Base-by-base conservation (phyloP, 1,140 invertebrate genomes). In the Lasaia peninsularis region DNA sequence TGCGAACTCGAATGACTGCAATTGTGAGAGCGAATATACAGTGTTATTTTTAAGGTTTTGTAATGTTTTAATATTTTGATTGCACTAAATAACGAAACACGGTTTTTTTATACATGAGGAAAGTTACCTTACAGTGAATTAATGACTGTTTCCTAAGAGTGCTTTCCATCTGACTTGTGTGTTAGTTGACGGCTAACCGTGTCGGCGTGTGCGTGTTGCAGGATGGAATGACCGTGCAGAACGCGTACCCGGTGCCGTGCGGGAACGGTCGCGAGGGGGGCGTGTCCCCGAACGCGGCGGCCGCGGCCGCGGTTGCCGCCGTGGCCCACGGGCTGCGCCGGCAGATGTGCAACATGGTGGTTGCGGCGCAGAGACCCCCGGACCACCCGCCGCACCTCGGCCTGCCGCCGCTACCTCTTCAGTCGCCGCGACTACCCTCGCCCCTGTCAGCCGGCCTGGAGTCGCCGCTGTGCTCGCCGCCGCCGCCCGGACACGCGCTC, bases 301-400 rank as follows among this genome's bases (percentile, higher is more conserved):
- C 94, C 60, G 92, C 93, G 48, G 92, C 92, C n/a, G 93, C 93
- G 62, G 93, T 94, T 53, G 93, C 94, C 12, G 93, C 93, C 33
- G 94, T 94, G 60, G 92, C 93, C 31, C 92, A 94, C 86, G 92
- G 92, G 69, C 80, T 89, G 49, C 84, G 86, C 20, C 85, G 86
- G 4, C 88, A 89, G 67, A 88, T 88, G 80, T 89, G 88, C 85
- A 88, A 83, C 58, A 87, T 89, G 86, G 86, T 86, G 33, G 81
- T 86, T 18, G 85, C 88, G 0, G 85, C 84, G 14, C 85, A 88
- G 58, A 72, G 84, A 8, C 79, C 83, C 9, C 73, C 79, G 11
- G 80, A 88, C 51, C 83, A 87, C 53, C 75, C 80, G 40, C 71
- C 73, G 20, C 79, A 85, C 57, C 74, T 86, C 49, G 76, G 71